These are phyloP conservation scores for Tetanocera ferruginea DNA, from an alignment of 2,888 invertebrate genomes.

Conservation along the genomic window DNA sequence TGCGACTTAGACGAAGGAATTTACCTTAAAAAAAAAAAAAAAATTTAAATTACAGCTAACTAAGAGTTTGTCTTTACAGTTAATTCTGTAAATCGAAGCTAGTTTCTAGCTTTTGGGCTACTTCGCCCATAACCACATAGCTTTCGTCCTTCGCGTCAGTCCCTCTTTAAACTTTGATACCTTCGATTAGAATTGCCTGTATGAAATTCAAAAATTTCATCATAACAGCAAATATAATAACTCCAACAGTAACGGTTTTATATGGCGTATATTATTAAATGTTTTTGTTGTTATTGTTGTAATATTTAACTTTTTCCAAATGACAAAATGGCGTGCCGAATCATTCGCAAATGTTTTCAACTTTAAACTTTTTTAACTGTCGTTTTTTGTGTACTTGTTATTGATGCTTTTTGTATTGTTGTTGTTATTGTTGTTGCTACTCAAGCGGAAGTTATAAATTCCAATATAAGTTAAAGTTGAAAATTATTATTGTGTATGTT, in stretches of 20 bases:
- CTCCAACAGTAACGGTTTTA: neutral
- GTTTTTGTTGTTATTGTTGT: neutral
- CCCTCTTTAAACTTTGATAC: neutral
- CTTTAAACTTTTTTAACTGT: conserved; percentile 26
- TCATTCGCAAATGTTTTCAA: conserved; percentile 49
- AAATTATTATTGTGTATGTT: neutral
- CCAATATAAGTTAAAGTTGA: neutral
- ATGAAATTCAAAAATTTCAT: neutral
- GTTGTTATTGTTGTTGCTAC: neutral
- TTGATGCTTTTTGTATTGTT: conserved; percentile 17
- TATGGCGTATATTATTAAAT: neutral
- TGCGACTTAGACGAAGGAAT: conserved; percentile 58
- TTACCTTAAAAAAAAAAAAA: too few species aligned
- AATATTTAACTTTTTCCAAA: conserved; percentile 59
- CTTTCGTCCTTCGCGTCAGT: neutral
- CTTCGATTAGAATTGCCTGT: too few species aligned
- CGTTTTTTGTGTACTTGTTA: conserved; percentile 23
- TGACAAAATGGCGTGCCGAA: conserved; percentile 66
- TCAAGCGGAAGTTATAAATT: neutral
- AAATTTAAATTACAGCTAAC: too few species aligned
- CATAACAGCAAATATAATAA: neutral
- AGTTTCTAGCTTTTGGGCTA: too few species aligned
- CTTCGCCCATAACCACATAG: too few species aligned
- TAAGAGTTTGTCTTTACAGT: too few species aligned
- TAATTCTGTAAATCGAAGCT: too few species aligned